These are phyloP conservation scores for Chelonia mydas DNA, from an alignment of 2,797 vertebrate genomes.

Conservation along the genomic window DNA sequence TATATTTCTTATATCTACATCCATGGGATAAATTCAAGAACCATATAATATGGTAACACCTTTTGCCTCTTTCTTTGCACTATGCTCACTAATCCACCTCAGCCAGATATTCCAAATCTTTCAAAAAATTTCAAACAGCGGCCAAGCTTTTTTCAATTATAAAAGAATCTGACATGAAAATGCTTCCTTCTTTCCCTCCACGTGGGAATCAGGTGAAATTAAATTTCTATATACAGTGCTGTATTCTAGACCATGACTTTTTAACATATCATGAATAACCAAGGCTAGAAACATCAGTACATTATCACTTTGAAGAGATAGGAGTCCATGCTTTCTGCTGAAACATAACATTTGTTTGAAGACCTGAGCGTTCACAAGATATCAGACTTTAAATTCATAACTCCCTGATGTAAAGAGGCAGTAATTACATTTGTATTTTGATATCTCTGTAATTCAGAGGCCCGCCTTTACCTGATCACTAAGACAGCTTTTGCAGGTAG, in stretches of 20 bases:
- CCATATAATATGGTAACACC: not conserved
- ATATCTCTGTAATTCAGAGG: slow-evolving; percentile 8
- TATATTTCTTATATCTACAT: not conserved
- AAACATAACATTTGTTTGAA: slow-evolving; percentile 14
- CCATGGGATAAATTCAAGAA: not conserved
- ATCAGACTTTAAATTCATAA: slow-evolving; percentile 11
- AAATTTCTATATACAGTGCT: slow-evolving; percentile 10
- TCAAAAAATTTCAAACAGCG: slow-evolving; percentile 51
- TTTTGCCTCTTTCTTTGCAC: slow-evolving; percentile 3
- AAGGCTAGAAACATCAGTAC: slow-evolving; percentile 52
- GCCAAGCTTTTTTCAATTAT: not conserved
- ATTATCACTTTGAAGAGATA: slow-evolving; percentile 30
- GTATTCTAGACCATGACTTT: slow-evolving; percentile 38
- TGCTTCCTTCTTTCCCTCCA: slow-evolving; percentile 2
- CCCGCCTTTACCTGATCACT: not conserved
- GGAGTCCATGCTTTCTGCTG: slow-evolving; percentile 25
- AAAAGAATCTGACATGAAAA: not conserved
- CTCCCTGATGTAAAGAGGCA: not conserved
- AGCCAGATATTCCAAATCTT: slow-evolving; percentile 20
- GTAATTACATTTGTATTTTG: not conserved
- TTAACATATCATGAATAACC: slow-evolving; percentile 34
- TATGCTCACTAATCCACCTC: not conserved
- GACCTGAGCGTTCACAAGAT: not conserved
- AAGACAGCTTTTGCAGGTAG: not conserved
- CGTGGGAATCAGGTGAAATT: slow-evolving; percentile 53